Evolutionary conservation across 2,888 invertebrate genomes (phyloP).

Genomic region (Notocelia uddmanniana): DNA sequence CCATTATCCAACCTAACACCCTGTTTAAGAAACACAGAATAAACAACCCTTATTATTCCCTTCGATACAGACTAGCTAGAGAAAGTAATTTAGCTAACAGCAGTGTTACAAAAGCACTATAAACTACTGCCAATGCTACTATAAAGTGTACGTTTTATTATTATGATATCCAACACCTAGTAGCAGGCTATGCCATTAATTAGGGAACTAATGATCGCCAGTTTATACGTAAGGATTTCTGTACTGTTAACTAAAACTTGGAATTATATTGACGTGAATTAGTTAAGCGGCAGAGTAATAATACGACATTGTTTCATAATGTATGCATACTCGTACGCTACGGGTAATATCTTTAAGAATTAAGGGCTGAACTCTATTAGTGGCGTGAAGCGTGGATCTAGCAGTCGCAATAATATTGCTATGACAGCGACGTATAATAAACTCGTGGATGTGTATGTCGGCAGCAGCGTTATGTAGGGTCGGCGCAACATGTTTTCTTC

Average conservation of each 20-base stretch:
- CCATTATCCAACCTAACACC: background rate
- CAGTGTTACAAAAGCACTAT: conserved; percentile 30
- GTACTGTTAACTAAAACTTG: conserved; percentile 3
- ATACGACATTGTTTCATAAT: conserved; percentile 4
- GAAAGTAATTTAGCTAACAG: conserved; percentile 23
- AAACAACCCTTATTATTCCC: background rate
- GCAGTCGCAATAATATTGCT: background rate
- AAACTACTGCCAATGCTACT: conserved; percentile 29
- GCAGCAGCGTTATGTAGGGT: no score
- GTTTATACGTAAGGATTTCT: conserved; percentile 1
- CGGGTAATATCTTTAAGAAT: background rate
- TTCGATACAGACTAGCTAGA: background rate
- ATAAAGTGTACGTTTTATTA: conserved; percentile 26
- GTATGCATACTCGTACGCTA: no score
- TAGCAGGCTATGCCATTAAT: conserved; percentile 13
- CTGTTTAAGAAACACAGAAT: background rate
- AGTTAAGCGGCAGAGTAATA: background rate
- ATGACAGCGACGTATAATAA: background rate
- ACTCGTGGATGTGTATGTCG: background rate
- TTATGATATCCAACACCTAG: conserved; percentile 16
- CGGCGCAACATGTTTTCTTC: no score
- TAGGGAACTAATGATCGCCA: background rate
- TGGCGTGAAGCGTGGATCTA: background rate
- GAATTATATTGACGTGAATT: conserved; percentile 10
- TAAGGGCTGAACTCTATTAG: background rate